Conservation (phyloP, 2,888 invertebrate species). For the Mesopsocus fuscifrons region DNA sequence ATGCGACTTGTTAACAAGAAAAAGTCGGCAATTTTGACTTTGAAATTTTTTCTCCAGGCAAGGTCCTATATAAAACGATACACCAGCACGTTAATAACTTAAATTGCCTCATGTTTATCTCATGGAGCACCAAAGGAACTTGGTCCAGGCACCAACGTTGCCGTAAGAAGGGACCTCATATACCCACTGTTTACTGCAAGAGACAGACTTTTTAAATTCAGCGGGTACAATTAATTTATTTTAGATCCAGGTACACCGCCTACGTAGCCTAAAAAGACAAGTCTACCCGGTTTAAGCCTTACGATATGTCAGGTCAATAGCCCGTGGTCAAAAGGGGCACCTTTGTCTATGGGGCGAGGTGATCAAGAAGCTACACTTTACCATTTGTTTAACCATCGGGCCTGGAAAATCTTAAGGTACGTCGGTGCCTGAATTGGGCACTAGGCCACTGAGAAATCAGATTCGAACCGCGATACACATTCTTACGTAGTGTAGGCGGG, state of each 20-base stretch:
- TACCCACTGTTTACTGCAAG: no score
- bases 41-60: conserved; percentile 7
- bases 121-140: neutral
- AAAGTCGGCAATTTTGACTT: conserved; percentile 10
- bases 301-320: neutral
- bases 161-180: no score
- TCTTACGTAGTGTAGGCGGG: neutral
- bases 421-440: neutral
- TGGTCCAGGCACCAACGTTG: no score
- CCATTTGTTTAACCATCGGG: neutral
- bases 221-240: conserved; percentile 8
- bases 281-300: neutral
- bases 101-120: neutral
- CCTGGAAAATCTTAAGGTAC: no score
- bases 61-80: neutral
- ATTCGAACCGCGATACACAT: neutral
- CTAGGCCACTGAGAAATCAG: neutral
- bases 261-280: neutral
- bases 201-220: neutral
- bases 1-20: conserved; percentile 7
- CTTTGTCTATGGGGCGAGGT: neutral
- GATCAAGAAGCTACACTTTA: neutral
- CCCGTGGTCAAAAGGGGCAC: neutral
- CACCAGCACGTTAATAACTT: neutral
- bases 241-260: conserved; percentile 6